Conservation (phyloP, 1,140 invertebrate genomes). For the Harpegnathos saltator region DNA sequence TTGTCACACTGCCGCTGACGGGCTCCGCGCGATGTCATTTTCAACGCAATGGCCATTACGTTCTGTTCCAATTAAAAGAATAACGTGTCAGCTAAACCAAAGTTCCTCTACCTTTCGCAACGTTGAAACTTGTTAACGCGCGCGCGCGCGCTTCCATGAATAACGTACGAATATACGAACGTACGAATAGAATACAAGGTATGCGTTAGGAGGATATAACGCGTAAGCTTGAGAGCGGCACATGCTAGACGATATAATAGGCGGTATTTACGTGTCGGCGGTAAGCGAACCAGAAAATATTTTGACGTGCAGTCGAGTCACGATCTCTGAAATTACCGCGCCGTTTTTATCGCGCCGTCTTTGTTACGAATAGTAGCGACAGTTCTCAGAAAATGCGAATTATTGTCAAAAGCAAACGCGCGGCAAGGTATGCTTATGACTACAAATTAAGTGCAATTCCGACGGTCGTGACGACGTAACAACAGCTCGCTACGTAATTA, state of each 20-base stretch:
- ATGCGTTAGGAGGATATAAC: slow-evolving; percentile 24
- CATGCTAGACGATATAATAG: slow-evolving; percentile 53
- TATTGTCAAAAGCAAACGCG: slow-evolving; percentile 73
- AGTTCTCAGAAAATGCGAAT: slow-evolving; percentile 65
- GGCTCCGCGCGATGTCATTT: slow-evolving; percentile 66
- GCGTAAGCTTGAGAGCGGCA: slow-evolving; percentile 34
- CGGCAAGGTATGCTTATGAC: slow-evolving; percentile 62
- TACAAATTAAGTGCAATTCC: slow-evolving; percentile 73
- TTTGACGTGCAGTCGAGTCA: slow-evolving; percentile 54
- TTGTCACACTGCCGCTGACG: slow-evolving; percentile 56
- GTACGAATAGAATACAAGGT: too few relatives aligned
- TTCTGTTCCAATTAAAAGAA: slow-evolving; percentile 60
- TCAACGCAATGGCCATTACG: slow-evolving; percentile 60
- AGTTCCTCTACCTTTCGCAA: slow-evolving; percentile 47
- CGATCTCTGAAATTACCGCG: slow-evolving; percentile 57
- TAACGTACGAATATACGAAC: slow-evolving; percentile 21
- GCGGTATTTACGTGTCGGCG: slow-evolving; percentile 53
- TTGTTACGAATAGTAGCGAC: slow-evolving; percentile 44
- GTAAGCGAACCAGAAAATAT: slow-evolving; percentile 46
- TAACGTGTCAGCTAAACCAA: slow-evolving; percentile 52
- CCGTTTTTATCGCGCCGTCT: slow-evolving; percentile 31
- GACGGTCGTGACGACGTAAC: slow-evolving; percentile 69
- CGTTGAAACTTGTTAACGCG: slow-evolving; percentile 41
- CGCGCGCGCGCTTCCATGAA: slow-evolving; percentile 53
- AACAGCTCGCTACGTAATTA: slow-evolving; percentile 69